These are phyloP conservation scores for Takifugu flavidus DNA, from an alignment of 2,113 vertebrate species.

Conservation along the genomic window DNA sequence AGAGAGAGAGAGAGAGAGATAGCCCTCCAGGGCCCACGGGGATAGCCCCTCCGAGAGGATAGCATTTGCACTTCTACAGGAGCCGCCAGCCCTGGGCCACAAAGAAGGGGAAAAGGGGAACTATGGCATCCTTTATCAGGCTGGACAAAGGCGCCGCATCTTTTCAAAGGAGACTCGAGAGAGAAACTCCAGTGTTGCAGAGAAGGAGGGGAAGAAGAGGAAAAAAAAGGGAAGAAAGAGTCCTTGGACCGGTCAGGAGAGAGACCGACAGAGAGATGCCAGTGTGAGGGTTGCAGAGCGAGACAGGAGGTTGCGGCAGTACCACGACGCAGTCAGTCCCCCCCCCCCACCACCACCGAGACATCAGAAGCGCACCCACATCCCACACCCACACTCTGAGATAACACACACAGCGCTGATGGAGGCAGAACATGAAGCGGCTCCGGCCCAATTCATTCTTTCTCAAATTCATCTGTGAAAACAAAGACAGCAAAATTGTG, in stretches of 20 bases:
- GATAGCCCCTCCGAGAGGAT: slow-evolving; percentile 76
- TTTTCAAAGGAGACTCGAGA: slow-evolving; percentile 76
- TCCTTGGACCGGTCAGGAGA: slow-evolving; percentile 53
- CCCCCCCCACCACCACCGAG: slow-evolving; percentile 19
- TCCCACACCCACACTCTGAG: slow-evolving; percentile 14
- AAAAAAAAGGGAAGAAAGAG: slow-evolving; percentile 60
- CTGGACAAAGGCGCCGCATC: slow-evolving; percentile 78
- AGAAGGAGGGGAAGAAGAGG: slow-evolving; percentile 62
- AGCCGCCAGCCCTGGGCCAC: slow-evolving; percentile 73
- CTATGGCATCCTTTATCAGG: slow-evolving; percentile 82
- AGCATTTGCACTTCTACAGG: slow-evolving; percentile 81
- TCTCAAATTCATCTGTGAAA: too few species aligned
- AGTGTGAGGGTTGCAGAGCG: slow-evolving; percentile 68
- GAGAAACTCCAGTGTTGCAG: slow-evolving; percentile 69
- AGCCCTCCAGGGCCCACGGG: slow-evolving; percentile 71
- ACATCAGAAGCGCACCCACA: too few species aligned
- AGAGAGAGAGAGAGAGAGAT: slow-evolving; percentile 48
- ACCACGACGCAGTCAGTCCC: slow-evolving; percentile 60
- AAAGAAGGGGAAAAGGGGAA: slow-evolving; percentile 78
- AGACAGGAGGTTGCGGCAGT: slow-evolving; percentile 63
- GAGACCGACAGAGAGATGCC: slow-evolving; percentile 55
- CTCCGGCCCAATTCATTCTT: too few species aligned
- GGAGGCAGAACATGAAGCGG: neutral
- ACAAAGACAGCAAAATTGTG: too few species aligned
- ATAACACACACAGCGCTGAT: slow-evolving; percentile 26